These are phyloP conservation scores for Enteromius treurensis DNA, from an alignment of 2,797 vertebrate genomes.

Conservation along the genomic window DNA sequence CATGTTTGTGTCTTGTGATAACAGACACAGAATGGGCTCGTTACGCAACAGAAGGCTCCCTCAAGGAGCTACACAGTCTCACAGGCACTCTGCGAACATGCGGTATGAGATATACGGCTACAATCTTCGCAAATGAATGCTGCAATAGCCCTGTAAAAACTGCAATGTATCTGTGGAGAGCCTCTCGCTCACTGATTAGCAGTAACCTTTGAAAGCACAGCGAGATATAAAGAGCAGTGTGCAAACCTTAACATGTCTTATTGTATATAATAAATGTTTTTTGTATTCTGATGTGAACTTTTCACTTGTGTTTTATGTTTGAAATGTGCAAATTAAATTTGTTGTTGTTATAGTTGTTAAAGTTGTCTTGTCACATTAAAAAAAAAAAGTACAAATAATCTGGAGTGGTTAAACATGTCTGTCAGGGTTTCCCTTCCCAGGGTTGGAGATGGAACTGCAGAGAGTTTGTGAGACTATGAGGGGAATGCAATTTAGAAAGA, in stretches of 20 bases:
- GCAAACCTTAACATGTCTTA: not conserved
- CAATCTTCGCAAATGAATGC: not conserved
- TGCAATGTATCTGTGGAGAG: not conserved
- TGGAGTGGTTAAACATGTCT: not conserved
- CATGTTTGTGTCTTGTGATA: not conserved
- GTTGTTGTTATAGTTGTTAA: not conserved
- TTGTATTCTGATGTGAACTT: not conserved
- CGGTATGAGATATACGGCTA: not conserved
- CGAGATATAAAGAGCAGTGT: not conserved
- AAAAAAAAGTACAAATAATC: not conserved
- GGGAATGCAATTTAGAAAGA: no score
- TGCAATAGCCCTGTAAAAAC: conserved; percentile 3
- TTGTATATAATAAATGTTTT: not conserved
- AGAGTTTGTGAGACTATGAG: not conserved
- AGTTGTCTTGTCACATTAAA: not conserved
- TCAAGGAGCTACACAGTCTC: not conserved
- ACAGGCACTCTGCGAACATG: conserved; percentile 9
- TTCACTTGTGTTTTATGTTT: not conserved
- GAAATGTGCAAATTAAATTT: not conserved
- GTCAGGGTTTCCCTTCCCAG: not conserved
- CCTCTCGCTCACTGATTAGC: conserved; percentile 4
- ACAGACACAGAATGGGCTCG: not conserved
- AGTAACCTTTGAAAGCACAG: conserved; percentile 4
- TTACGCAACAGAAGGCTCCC: conserved; percentile 13
- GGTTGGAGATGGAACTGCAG: not conserved